Conservation (phyloP, 1,140 invertebrate species). For the Drosophila parabipectinata region DNA sequence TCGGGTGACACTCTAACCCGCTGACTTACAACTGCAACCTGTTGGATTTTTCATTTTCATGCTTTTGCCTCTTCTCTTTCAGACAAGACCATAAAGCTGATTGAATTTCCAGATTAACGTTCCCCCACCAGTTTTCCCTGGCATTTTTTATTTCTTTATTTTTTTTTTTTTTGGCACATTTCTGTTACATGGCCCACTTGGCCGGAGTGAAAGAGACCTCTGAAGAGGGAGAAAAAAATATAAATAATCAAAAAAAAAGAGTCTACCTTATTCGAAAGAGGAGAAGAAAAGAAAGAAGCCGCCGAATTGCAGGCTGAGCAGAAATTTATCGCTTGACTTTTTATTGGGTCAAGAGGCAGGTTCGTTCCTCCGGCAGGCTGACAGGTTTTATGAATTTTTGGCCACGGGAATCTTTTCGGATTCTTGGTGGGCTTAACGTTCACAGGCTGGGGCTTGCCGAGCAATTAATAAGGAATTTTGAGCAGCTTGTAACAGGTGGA, state of each 20-base stretch:
- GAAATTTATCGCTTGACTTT: conserved; percentile 63
- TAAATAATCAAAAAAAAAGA: conserved; percentile 48
- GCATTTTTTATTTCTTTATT: conserved; percentile 29
- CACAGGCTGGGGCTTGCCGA: conserved; percentile 32
- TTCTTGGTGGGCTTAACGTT: conserved; percentile 58
- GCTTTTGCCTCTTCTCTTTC: neutral
- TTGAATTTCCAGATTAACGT: conserved; percentile 69
- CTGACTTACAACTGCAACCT: conserved; percentile 32
- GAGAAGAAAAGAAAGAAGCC: conserved; percentile 37
- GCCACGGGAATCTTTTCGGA: conserved; percentile 5
- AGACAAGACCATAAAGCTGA: conserved; percentile 43
- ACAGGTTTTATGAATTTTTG: conserved; percentile 24
- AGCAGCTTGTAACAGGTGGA: conserved; percentile 39
- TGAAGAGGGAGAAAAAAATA: conserved; percentile 23
- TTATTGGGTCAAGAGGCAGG: conserved; percentile 74
- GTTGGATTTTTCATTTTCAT: conserved; percentile 5
- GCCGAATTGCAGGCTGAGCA: conserved; percentile 35
- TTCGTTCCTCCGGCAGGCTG: conserved; percentile 36
- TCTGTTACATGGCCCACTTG: conserved; percentile 70
- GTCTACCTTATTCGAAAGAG: conserved; percentile 11
- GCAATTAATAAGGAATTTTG: conserved; percentile 55
- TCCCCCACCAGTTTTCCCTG: conserved; percentile 34
- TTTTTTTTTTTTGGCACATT: conserved; percentile 56
- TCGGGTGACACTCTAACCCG: conserved; percentile 37
- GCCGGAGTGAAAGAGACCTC: conserved; percentile 10